Percentiles rank a stretch among this genome's conserved stretches.
phyloP scores from a whole-genome alignment of 2,888 invertebrate species.

The Plebejus melissa region DNA sequence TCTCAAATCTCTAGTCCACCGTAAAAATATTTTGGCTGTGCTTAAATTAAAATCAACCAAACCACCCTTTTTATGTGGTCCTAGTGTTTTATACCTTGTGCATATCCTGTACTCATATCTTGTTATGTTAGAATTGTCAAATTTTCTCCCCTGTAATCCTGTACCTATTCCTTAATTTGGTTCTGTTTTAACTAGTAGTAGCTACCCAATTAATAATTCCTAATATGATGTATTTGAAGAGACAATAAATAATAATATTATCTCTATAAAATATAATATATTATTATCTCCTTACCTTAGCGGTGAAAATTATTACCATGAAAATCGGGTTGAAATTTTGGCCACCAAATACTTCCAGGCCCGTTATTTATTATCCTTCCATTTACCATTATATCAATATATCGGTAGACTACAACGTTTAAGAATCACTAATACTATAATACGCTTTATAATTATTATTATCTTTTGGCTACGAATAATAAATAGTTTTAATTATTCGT shows the following conservation, averaged over 20 bases:
- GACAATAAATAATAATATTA: not conserved
- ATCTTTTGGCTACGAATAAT: not conserved
- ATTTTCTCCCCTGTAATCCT: not conserved
- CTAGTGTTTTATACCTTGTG: slow-evolving; percentile 36
- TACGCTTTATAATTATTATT: not conserved
- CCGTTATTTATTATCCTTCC: not conserved
- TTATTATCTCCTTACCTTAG: not conserved
- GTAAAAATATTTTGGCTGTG: slow-evolving; percentile 69
- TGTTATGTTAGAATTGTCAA: slow-evolving; percentile 28
- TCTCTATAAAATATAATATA: not conserved
- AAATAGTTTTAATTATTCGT: no score
- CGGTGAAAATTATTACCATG: not conserved
- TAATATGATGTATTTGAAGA: not conserved
- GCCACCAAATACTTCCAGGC: not conserved
- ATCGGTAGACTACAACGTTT: not conserved
- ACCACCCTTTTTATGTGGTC: slow-evolving; percentile 54
- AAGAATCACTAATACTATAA: slow-evolving; percentile 2
- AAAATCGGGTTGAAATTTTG: not conserved
- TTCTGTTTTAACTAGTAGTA: not conserved
- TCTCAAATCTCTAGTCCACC: slow-evolving; percentile 56
- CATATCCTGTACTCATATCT: slow-evolving; percentile 55
- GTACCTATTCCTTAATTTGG: no score
- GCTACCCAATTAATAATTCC: not conserved
- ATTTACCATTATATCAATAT: not conserved
- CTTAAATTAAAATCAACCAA: slow-evolving; percentile 51